phyloP scores from a whole-genome alignment of 2,888 invertebrate species.

The Dorcus parallelipipedus region DNA sequence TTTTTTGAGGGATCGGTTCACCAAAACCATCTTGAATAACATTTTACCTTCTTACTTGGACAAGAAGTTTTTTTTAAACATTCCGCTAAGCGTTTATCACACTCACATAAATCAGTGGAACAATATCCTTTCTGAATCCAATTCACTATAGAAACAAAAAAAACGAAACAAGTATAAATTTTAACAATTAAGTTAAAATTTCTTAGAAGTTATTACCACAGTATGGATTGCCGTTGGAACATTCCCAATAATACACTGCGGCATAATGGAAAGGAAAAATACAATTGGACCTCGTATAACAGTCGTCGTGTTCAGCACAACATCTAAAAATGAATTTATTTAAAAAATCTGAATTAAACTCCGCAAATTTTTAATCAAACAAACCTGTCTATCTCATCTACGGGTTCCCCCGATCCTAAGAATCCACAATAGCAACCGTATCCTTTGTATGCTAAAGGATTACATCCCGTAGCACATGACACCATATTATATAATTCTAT shows the following conservation, averaged over 20 bases:
- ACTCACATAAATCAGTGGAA: constrained; percentile 77
- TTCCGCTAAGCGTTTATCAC: constrained; percentile 74
- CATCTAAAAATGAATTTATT: constrained; percentile 55
- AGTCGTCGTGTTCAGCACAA: constrained; percentile 82
- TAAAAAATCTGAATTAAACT: neutral
- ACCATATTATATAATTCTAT: constrained; percentile 83
- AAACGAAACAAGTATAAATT: no score
- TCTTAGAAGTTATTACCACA: constrained; percentile 59
- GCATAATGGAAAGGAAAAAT: constrained; percentile 77
- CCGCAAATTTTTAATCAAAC: neutral
- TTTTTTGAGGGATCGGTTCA: no score
- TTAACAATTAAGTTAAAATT: neutral
- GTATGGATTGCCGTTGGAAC: constrained; percentile 70
- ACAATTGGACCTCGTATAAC: constrained; percentile 77
- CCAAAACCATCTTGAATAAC: no score
- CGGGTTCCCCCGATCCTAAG: constrained; percentile 72
- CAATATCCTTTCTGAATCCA: constrained; percentile 64
- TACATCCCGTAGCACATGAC: constrained; percentile 79
- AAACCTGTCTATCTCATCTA: constrained; percentile 79
- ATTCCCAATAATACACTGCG: constrained; percentile 85
- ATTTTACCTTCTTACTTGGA: constrained; percentile 67
- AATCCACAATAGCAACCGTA: constrained; percentile 91
- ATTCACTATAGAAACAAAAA: neutral
- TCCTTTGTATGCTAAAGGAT: constrained; percentile 78
- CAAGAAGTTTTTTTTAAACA: constrained; percentile 76